These are phyloP conservation scores for Cotesia vestalis DNA, from an alignment of 1,140 invertebrate species.

Conservation along the genomic window DNA sequence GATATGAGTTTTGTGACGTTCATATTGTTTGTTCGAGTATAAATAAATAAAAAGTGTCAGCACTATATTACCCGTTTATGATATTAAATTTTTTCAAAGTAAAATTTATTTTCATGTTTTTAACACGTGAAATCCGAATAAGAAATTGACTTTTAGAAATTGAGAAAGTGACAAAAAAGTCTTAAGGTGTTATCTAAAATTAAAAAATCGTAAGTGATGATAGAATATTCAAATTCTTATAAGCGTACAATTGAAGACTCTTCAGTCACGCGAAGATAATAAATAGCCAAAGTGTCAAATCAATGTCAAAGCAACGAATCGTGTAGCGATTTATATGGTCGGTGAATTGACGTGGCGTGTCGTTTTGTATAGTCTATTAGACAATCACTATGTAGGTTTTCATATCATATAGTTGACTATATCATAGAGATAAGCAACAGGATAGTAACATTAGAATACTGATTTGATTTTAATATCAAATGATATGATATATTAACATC, in stretches of 20 bases:
- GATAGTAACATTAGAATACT: conserved; percentile 11
- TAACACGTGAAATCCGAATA: no score
- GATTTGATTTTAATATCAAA: background rate
- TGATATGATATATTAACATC: background rate
- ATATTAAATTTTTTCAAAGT: no score
- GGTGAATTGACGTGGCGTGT: conserved; percentile 33
- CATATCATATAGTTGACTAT: conserved; percentile 1
- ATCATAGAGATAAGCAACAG: conserved; percentile 2
- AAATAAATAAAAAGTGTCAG: no score
- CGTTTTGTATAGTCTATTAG: conserved; percentile 2
- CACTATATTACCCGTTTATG: no score
- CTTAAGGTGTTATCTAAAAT: no score
- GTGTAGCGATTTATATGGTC: conserved; percentile 6
- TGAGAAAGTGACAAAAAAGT: no score
- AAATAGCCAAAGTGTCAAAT: conserved; percentile 32
- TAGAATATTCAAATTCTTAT: background rate
- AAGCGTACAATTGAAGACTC: background rate
- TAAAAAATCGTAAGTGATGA: no score
- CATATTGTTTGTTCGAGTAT: no score
- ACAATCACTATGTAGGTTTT: conserved; percentile 18
- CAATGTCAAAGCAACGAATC: conserved; percentile 25
- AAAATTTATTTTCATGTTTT: no score
- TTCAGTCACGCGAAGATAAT: conserved; percentile 35
- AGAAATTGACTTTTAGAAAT: no score
- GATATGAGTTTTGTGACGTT: no score